Base-by-base conservation (phyloP, 2,797 vertebrate species). In the Melanotaenia pygmaea region DNA sequence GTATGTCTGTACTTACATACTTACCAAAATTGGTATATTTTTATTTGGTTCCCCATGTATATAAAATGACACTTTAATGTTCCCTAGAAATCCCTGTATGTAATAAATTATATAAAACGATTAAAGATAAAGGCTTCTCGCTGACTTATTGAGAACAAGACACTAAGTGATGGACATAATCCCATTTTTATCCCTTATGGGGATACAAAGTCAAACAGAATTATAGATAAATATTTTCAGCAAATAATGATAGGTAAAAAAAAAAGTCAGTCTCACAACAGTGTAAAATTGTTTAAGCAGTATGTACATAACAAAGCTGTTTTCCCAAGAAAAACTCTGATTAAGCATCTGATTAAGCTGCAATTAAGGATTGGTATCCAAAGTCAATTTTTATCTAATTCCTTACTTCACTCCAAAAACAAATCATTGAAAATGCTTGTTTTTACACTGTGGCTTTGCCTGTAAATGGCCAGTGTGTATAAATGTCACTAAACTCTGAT, bases 381-480 rank as follows among this genome's bases (percentile, higher is more conserved):
- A 74, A 72, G 37, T 58, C 74, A 80, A 82, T 85, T 90, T 67
- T 86, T 50, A 74, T 77, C 26, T 83, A 86, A 91, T 89, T 88
- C 84, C 70, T 58, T 67, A 80, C 67, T 73, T 85, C 56, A 82
- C 67, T 90, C 77, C 70, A 74, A 79, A 90, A 93, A 91, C 79
- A 92, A 90, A 90, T 84, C 38, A 62, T 35, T 82, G 72, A 84
- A 77, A 59, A 34, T 26, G 76, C 77, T 82, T 82, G 75, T 90
- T 91, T 91, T 91, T 64, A 72, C 79, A 82, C 58, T 79, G 77
- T 28, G 38, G 51, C 61, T 62, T 72, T 84, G 70, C 74, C 85
- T 83, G 84, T 81, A 85, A 87, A 86, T 74, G 62, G 86, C 84
- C 84, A 89, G 74, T 20, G 40, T 65, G 59, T 38, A 66, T 28